phyloP scores from a whole-genome alignment of 2,888 invertebrate species.

The Heliconius ismenius region DNA sequence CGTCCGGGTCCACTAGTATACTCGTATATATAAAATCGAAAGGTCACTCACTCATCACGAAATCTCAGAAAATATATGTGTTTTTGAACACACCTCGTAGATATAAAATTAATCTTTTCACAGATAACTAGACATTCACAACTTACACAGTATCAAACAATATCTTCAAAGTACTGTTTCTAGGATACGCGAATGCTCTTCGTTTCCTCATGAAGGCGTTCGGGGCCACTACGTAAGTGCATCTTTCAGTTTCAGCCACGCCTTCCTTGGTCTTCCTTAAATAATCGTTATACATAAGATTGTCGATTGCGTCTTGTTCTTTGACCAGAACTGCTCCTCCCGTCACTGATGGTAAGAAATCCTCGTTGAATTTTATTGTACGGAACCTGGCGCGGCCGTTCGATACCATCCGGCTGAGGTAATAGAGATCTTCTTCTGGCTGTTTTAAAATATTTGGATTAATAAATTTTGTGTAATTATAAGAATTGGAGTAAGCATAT shows the following conservation, averaged over 20 bases:
- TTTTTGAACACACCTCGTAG: no score
- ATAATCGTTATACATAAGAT: slow-evolving; percentile 87
- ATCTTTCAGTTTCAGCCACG: slow-evolving; percentile 84
- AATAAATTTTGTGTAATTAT: not conserved
- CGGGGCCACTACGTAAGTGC: slow-evolving; percentile 89
- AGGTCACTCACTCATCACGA: no score
- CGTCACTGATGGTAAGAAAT: slow-evolving; percentile 61
- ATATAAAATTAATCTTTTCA: no score
- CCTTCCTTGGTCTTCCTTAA: slow-evolving; percentile 81
- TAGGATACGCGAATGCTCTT: slow-evolving; percentile 88
- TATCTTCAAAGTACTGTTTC: slow-evolving; percentile 80
- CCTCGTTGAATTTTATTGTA: slow-evolving; percentile 53
- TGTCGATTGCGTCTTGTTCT: slow-evolving; percentile 86
- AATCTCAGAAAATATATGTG: no score
- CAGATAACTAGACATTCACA: not conserved
- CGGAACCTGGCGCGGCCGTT: slow-evolving; percentile 69
- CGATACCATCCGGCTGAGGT: slow-evolving; percentile 68
- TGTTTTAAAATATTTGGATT: slow-evolving; percentile 45
- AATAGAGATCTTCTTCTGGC: slow-evolving; percentile 69
- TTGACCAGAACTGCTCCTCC: slow-evolving; percentile 79
- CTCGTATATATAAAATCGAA: no score
- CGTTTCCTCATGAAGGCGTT: slow-evolving; percentile 84
- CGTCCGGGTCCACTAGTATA: no score
- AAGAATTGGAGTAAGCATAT: no score
- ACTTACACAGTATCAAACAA: slow-evolving; percentile 88